Base-by-base conservation (phyloP, 1,140 invertebrate species). In the Sweltsa coloradensis region DNA sequence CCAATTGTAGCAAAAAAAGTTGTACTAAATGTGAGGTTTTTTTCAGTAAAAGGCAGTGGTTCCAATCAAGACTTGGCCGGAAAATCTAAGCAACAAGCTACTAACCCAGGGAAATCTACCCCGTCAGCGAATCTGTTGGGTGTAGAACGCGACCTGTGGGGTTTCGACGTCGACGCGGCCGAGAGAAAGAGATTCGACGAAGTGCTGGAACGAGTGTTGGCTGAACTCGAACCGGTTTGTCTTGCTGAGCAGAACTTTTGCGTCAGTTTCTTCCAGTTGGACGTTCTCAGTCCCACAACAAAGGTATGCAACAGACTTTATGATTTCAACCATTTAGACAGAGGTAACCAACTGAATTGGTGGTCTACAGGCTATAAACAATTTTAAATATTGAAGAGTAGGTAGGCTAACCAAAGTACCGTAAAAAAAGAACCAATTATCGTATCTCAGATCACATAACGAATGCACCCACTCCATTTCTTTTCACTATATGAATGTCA, bases 221-320 rank as follows among this genome's bases (percentile, higher is more conserved):
- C 81, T 36, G 84, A 94, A 59, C 72, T 97, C 40, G 91, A 96
- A 62, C 88, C 87, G 21, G 79, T 94, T 49, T 96, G 93, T 63
- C 71, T 96, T 29, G 83, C 84, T 18, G 95, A 99, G 64, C 94
- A 98, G 68, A 82, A 92, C 52, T 98, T 98, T 70, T 97, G 91
- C 64, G 81, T 90, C 9, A 74, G 79, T 25, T 98, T 97, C 68
- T 93, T 98, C 59, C 86, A 93, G 56, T 70, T 97, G 36, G 84
- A 90, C 59, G 73, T 74, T 6, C 60, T 71, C 6, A 62, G 66
- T 59, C 67, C 68, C 6, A 68, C 63, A 41, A 57, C 60, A 11
- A 53, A 47, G 41, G 49, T 51, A 40, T 22, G 9, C n/a, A 16
- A 31, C 29, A 31, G 9, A 31, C 9, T 31, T 31, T n/a, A n/a